Evolutionary conservation across 2,888 invertebrate genomes (phyloP), one percentile per base, ranked within the genome.

Genomic region (Parochlus steinenii): DNA sequence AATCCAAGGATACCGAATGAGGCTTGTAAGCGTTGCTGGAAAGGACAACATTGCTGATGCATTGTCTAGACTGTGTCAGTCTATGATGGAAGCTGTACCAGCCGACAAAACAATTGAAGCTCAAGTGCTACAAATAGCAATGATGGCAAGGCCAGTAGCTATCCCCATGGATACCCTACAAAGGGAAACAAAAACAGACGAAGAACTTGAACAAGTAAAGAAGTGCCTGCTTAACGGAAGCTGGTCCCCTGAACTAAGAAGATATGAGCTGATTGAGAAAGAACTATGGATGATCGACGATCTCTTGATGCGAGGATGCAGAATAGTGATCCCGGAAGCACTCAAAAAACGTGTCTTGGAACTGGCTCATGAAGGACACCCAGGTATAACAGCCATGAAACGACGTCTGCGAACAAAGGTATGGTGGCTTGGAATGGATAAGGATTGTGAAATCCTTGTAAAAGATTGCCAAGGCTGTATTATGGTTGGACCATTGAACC

Each of bases 381-480:
- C 42, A 36, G 43, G 44, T 5, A 41, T 46, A 12, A 31, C 33
- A 10, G 41, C 43, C 24, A 42, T 41, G 35, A 43, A 43, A 23
- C 29, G 39, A 4, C 39, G 40, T 38, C 44, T 44, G 5, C 28
- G 44, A 24, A 44, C 46, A 39, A 44, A 45, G 11, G 40, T 46
- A 29, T 47, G 45, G 38, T 48, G 46, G 40, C 45, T 44, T 7
- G 41, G 40, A n/a, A 33, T 45, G 6, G 20, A 39, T 17, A 37
- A 33, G 24, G 44, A 48, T 11, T 39, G 47, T 12, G 46, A 48
- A 41, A 42, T 44, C 6, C 8, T 39, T 5, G 40, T 47, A 2
- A 39, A 41, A 15, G 23, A 39, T 17, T 44, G 42, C 28, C 11
- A 18, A 8, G 12, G 31, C 8, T 44, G 41, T 31, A 27, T 37